phyloP scores from a whole-genome alignment of 2,888 invertebrate genomes.

The Exocentrus adspersus region DNA sequence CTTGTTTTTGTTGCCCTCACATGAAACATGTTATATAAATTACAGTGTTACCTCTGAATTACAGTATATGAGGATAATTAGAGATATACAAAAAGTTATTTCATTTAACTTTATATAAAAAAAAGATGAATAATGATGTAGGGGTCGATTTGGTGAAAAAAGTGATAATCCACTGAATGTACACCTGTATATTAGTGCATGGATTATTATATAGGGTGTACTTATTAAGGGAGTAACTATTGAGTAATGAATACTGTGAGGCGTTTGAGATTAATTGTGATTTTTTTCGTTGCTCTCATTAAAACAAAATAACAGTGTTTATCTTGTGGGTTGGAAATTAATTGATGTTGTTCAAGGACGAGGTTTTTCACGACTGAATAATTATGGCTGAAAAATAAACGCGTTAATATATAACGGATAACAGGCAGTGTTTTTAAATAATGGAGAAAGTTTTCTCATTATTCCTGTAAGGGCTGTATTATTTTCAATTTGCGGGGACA shows the following conservation, averaged over 20 bases:
- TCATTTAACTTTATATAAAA: too few relatives aligned
- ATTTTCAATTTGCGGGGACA: background rate
- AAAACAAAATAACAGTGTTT: background rate
- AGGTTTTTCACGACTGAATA: background rate
- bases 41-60: background rate
- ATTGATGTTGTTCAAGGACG: background rate
- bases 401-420: background rate
- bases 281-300: background rate
- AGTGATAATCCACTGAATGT: too few relatives aligned
- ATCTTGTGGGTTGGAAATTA: background rate
- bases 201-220: too few relatives aligned
- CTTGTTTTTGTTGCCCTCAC: background rate
- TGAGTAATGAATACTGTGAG: too few relatives aligned
- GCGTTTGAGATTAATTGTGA: too few relatives aligned
- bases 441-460: slow-evolving; percentile 17
- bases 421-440: background rate
- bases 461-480: slow-evolving; percentile 1
- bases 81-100: too few relatives aligned
- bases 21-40: background rate
- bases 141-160: too few relatives aligned
- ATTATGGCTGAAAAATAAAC: slow-evolving; percentile 2
- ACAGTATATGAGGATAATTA: too few relatives aligned
- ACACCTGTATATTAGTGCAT: too few relatives aligned
- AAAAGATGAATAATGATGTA: too few relatives aligned
- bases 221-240: too few relatives aligned